Evolutionary conservation across 2,888 invertebrate species (phyloP), one percentile per base, ranked within the genome.

Genomic region (Colostygia pectinataria): DNA sequence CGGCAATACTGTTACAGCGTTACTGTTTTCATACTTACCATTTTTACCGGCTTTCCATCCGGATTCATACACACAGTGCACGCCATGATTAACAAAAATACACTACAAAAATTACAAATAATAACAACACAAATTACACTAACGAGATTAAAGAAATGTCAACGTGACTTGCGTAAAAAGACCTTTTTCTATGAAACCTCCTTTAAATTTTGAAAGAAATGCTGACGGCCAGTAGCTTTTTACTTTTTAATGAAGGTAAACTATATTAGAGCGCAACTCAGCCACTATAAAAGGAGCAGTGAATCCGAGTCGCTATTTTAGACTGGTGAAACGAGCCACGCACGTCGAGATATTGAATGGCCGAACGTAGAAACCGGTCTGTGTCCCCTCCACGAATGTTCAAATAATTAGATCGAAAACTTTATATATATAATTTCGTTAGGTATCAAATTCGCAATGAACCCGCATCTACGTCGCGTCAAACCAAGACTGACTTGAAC

Each of bases 11-110:
- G 24, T 14, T 31, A 4, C 40, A 13, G 2, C 8, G 1, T 13
- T 13, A n/a, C 25, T 1, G 4, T 8, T 28, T 5, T 12, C n/a
- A 0, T 14, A 40, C 40, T 40, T 10, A 46, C 84, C 79, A 77
- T 81, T 71, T 74, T 80, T 18, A 74, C 66, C 1, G 74, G 63
- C 58, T 75, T 80, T 32, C 65, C 68, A 0, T 75, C 76, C 18
- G 69, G 64, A 52, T 69, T 68, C 60, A 74, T 50, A 61, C 85
- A 85, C 33, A 75, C 54, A 6, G 78, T 62, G 51, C 86, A 85
- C 68, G 83, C 74, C 85, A 86, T 86, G 59, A 42, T 53, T 39
- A 31, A 53, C 48, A 40, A 48, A 53, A 20, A 56, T 31, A 55
- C 46, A 46, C 40, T 25, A 33, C 38, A 41, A 31, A 40, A 55